phyloP scores from a whole-genome alignment of 37 sponge, comb jelly and placozoan genomes.

The Spongilla lacustris region DNA sequence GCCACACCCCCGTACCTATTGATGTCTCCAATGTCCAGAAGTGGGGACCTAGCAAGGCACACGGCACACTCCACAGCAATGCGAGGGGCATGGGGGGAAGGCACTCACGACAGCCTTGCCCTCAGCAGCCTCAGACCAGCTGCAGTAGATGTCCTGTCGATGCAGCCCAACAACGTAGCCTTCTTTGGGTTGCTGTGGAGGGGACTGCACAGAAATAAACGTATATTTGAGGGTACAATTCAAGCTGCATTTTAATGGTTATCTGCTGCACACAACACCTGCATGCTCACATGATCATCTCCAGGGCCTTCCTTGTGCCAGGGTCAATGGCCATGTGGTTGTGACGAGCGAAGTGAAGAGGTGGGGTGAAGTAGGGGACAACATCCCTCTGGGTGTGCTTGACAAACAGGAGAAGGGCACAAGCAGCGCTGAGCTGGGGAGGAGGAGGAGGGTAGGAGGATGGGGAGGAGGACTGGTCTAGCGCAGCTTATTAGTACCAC shows the following conservation, averaged over 20 bases:
- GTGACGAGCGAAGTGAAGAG: conserved; percentile 35
- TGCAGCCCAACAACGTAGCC: conserved; percentile 73
- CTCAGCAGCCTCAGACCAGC: conserved; percentile 66
- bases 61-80: no score
- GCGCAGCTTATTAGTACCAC: no score
- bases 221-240: background rate
- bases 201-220: conserved; percentile 63
- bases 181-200: conserved; percentile 55
- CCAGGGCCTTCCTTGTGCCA: conserved; percentile 77
- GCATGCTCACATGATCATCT: conserved; percentile 67
- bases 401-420: conserved; percentile 54
- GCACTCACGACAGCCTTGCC: conserved; percentile 54
- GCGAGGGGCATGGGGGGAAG: no score
- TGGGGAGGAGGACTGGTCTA: no score
- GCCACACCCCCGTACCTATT: conserved; percentile 17
- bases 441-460: background rate
- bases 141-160: conserved; percentile 81
- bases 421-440: conserved; percentile 43
- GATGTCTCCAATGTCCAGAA: conserved; percentile 48
- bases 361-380: conserved; percentile 47
- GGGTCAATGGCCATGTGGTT: conserved; percentile 85
- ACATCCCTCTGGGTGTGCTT: conserved; percentile 59
- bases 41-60: conserved; percentile 49
- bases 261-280: no score
- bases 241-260: background rate